Conservation (phyloP, 2,797 vertebrate species). For the Toxotes lorentzi region DNA sequence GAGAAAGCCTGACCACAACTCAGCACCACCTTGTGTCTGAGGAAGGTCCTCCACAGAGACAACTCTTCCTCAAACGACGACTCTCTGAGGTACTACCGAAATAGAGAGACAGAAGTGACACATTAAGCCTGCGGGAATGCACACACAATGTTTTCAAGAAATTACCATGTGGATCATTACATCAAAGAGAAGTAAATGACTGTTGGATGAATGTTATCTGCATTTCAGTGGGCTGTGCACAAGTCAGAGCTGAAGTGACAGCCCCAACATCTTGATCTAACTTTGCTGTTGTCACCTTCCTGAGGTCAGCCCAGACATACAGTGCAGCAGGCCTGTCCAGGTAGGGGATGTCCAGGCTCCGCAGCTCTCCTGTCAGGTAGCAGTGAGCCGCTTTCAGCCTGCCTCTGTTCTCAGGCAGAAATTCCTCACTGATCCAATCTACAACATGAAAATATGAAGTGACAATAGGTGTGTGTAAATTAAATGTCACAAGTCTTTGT, state of each 20-base stretch:
- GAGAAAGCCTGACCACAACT: conserved; percentile 92
- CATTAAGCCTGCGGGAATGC: background rate
- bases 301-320: conserved; percentile 94
- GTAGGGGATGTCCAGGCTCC: conserved; percentile 87
- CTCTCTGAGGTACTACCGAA: conserved; percentile 87
- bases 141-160: background rate
- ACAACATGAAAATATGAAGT: conserved; percentile 25
- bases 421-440: conserved; percentile 95
- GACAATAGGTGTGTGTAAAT: conserved; percentile 26
- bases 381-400: conserved; percentile 90
- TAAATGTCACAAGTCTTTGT: conserved; percentile 33
- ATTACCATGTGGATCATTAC: too few species aligned
- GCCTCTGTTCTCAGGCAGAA: conserved; percentile 89
- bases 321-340: conserved; percentile 89
- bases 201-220: background rate
- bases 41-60: conserved; percentile 89
- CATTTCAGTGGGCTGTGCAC: background rate
- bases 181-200: background rate
- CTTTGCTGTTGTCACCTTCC: conserved; percentile 86
- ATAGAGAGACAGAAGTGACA: conserved; percentile 15
- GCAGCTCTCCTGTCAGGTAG: conserved; percentile 89
- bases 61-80: conserved; percentile 91
- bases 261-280: background rate
- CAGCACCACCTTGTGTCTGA: conserved; percentile 92
- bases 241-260: conserved; percentile 11